Base-by-base conservation (phyloP, 35 echinoderm and acorn worm species). In the Lytechinus pictus region DNA sequence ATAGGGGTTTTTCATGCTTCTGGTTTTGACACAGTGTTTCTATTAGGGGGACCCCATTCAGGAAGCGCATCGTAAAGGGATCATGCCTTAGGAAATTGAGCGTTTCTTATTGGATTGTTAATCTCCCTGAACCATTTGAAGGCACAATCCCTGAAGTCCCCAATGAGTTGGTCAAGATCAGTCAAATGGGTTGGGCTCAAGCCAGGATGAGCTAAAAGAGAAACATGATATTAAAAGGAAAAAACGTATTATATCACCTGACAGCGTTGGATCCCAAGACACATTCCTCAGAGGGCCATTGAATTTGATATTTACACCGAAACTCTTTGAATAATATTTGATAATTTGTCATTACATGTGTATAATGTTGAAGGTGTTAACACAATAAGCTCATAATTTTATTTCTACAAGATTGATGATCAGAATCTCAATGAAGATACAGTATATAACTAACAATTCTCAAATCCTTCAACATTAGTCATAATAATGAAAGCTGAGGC, bases 51-150 rank as follows among this genome's bases (percentile, higher is more conserved):
- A 79, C 66, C 66, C n/a, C 19, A 24, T 14, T 79, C 66, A 79
- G 66, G 66, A 79, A 79, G 66, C 66, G 21, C 66, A 79, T 79
- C 66, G 66, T 79, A 79, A 79, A 79, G 66, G 66, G 66, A 79
- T 79, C 66, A 5, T 79, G 66, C 66, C 66, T 6, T 79, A 79
- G 66, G 66, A 79, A 79, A 79, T 79, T 79, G 66, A 79, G 66
- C 66, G 66, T 79, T 79, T 79, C 66, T 79, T 79, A 79, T 79
- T 79, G 19, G 66, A n/a, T 79, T 79, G 66, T 79, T 79, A 79
- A 79, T 79, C 66, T 79, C 66, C 66, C 4, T 79, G 66, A 16
- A 79, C 66, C 66, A 79, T 79, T 79, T 79, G 66, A 7, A 7
- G 66, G 66, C 19, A 79, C 66, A 79, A 79, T 79, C 66, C 66